Conservation (phyloP, 2,888 invertebrate genomes). For the Lasioglossum calceatum region DNA sequence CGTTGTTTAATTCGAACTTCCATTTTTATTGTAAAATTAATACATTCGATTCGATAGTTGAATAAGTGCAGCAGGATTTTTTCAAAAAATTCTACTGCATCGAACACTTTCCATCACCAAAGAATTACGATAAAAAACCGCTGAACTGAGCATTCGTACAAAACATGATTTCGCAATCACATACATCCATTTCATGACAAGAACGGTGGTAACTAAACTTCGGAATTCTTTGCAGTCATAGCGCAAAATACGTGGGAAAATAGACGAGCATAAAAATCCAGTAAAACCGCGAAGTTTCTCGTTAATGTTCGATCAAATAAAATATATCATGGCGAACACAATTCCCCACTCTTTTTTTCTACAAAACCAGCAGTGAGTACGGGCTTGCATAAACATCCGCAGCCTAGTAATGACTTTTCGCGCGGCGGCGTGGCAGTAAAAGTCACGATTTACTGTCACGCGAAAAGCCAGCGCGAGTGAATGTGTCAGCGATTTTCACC, state of each 20-base stretch:
- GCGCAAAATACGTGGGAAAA: not conserved
- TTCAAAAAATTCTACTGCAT: not conserved
- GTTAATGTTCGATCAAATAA: slow-evolving; percentile 2
- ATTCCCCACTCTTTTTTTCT: not conserved
- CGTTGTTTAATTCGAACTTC: not conserved
- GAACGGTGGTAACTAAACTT: too few relatives aligned
- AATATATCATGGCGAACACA: not conserved
- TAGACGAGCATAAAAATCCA: not conserved
- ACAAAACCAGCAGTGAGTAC: not conserved
- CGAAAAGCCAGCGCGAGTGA: slow-evolving; percentile 49
- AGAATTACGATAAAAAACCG: not conserved
- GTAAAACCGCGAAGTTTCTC: not conserved
- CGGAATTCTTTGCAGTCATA: not conserved
- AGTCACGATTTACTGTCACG: slow-evolving; percentile 21
- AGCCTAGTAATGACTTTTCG: slow-evolving; percentile 2
- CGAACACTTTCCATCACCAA: not conserved
- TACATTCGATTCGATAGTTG: not conserved
- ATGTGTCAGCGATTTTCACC: slow-evolving; percentile 54
- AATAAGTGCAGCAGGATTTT: not conserved
- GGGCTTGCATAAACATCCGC: slow-evolving; percentile 1
- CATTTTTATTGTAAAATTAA: not conserved
- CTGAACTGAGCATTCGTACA: not conserved
- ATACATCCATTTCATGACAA: not conserved
- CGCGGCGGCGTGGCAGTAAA: not conserved
- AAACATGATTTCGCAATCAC: not conserved